A percentile compares a stretch with the other conserved stretches of the same genome.
phyloP scores from a whole-genome alignment of 2,888 invertebrate genomes.

The Catocala fraxini region DNA sequence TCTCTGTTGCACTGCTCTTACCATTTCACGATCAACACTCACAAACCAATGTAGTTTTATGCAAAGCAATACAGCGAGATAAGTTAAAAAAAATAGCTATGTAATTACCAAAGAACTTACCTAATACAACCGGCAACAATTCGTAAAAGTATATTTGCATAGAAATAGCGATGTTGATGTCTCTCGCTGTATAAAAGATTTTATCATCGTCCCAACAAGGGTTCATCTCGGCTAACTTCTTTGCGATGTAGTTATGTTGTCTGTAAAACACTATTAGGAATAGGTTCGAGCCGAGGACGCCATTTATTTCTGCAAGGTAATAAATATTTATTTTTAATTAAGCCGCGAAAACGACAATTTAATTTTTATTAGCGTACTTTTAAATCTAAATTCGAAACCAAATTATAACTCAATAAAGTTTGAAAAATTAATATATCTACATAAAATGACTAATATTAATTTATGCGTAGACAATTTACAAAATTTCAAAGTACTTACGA shows the following conservation, averaged over 20 bases:
- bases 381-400: too few relatives aligned
- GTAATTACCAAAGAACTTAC: constrained; percentile 40
- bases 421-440: too few relatives aligned
- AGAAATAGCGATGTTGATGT: constrained; percentile 59
- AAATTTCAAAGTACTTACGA: neutral
- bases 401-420: too few relatives aligned
- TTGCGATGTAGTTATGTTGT: constrained; percentile 1
- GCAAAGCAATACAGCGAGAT: too few relatives aligned
- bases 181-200: constrained; percentile 57
- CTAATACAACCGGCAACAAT: constrained; percentile 54
- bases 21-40: too few relatives aligned
- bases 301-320: constrained; percentile 33
- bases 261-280: constrained; percentile 23
- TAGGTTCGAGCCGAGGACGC: constrained; percentile 50
- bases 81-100: too few relatives aligned
- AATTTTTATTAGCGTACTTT: too few relatives aligned
- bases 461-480: neutral
- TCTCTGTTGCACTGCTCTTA: too few relatives aligned
- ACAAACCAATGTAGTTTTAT: too few relatives aligned
- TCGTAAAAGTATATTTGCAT: constrained; percentile 60
- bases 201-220: constrained; percentile 48
- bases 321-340: neutral
- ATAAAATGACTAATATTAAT: neutral
- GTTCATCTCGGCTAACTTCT: neutral
- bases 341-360: neutral